A percentile compares a stretch with the other conserved stretches of the same genome.
phyloP scores from a whole-genome alignment of 2,113 vertebrate genomes.

The Helogale parvula region DNA sequence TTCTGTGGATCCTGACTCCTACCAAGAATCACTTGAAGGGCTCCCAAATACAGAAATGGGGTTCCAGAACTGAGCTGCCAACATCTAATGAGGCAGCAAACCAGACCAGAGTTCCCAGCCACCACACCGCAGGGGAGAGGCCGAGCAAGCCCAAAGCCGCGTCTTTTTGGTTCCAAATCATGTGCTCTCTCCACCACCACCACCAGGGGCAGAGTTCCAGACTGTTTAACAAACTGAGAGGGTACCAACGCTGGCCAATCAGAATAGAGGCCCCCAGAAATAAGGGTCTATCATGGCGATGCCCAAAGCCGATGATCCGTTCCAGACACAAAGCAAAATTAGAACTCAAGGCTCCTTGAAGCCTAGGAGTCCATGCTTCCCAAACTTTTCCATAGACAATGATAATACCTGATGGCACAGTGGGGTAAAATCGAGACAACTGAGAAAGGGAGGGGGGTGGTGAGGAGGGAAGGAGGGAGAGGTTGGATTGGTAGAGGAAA shows the following conservation, averaged over 20 bases:
- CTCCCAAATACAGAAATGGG: neutral
- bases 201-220: neutral
- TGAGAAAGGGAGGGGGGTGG: neutral
- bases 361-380: neutral
- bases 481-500: neutral
- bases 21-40: neutral
- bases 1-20: neutral
- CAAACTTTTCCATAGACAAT: neutral
- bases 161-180: neutral
- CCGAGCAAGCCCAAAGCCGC: neutral
- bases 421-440: neutral
- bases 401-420: neutral
- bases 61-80: neutral
- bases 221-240: neutral
- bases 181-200: neutral
- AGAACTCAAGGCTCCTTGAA: neutral
- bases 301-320: neutral
- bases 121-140: neutral
- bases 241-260: neutral
- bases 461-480: neutral
- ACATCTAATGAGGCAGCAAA: neutral
- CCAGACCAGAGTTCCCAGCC: neutral
- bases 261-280: neutral
- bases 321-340: neutral
- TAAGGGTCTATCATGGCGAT: neutral